Evolutionary conservation across 2,797 vertebrate species (phyloP).

Genomic region (Tapirus indicus): DNA sequence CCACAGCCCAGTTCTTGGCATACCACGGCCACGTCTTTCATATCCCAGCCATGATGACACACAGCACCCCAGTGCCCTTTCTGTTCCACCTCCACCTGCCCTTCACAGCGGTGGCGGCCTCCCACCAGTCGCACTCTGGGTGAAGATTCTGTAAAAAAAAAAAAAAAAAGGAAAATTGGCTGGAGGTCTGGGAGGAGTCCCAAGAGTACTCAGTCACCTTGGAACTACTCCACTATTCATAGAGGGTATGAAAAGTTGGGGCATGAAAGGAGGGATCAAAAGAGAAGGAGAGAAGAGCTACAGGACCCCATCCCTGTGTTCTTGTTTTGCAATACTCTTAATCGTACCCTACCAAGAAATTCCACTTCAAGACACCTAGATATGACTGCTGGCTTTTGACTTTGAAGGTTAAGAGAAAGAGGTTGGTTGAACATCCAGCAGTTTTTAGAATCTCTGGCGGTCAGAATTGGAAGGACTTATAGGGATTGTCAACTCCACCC

Average conservation of each 20-base stretch:
- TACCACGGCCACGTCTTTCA: slow-evolving; percentile 83
- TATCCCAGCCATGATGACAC: slow-evolving; percentile 66
- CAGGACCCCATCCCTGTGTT: not conserved
- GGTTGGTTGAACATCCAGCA: not conserved
- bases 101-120: slow-evolving; percentile 68
- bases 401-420: not conserved
- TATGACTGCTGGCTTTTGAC: not conserved
- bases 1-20: slow-evolving; percentile 94
- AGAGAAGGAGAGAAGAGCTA: not conserved
- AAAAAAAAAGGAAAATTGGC: not conserved
- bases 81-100: slow-evolving; percentile 62
- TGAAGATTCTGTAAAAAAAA: slow-evolving; percentile 27
- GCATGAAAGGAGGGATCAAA: not conserved
- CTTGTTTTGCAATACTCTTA: not conserved
- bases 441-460: not conserved
- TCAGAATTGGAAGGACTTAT: not conserved
- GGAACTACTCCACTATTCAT: not conserved
- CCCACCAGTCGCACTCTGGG: slow-evolving; percentile 44
- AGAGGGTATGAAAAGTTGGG: not conserved
- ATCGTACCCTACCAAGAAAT: not conserved
- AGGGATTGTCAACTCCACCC: not conserved
- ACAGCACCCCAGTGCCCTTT: slow-evolving; percentile 58
- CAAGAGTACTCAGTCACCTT: not conserved
- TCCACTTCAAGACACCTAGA: not conserved
- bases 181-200: not conserved